These are phyloP conservation scores for Zaprionus taronus DNA, from an alignment of 1,140 invertebrate genomes.

Conservation along the genomic window DNA sequence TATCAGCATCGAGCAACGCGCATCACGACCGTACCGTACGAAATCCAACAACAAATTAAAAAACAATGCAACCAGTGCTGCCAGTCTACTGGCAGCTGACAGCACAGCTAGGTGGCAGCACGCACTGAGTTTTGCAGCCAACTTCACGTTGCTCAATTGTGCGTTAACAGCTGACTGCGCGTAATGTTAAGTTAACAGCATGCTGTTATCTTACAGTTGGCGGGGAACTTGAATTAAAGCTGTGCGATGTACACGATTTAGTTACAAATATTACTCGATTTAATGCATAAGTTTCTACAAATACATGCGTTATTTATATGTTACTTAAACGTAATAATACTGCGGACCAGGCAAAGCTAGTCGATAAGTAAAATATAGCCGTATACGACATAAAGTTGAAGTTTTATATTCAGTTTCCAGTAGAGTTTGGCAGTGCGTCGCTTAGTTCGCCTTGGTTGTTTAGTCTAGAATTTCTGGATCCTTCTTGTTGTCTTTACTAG, in stretches of 20 bases:
- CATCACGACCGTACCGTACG: slow-evolving; percentile 43
- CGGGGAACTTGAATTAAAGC: not conserved
- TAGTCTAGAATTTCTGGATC: slow-evolving; percentile 31
- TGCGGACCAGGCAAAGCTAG: slow-evolving; percentile 9
- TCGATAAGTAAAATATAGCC: slow-evolving; percentile 18
- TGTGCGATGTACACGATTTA: not conserved
- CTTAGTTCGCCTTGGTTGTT: slow-evolving; percentile 11
- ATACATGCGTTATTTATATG: slow-evolving; percentile 7
- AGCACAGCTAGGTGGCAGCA: slow-evolving; percentile 22
- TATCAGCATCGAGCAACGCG: slow-evolving; percentile 15
- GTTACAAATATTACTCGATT: not conserved
- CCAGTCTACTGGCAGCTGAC: slow-evolving; percentile 2
- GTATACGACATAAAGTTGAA: not conserved
- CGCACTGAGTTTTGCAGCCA: slow-evolving; percentile 1
- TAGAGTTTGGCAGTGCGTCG: slow-evolving; percentile 21
- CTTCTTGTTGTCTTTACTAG: slow-evolving; percentile 41
- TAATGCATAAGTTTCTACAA: slow-evolving; percentile 7
- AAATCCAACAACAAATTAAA: slow-evolving; percentile 53
- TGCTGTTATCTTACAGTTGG: slow-evolving; percentile 13
- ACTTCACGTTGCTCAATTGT: slow-evolving; percentile 28
- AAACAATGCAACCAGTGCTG: slow-evolving; percentile 32
- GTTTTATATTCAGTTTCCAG: not conserved
- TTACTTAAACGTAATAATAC: slow-evolving; percentile 22
- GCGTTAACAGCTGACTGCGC: not conserved
- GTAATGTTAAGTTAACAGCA: slow-evolving; percentile 1